A percentile compares a stretch with the other conserved stretches of the same genome.
These are phyloP conservation scores for Chamaetylas fuelleborni DNA, from an alignment of 2,113 vertebrate species.

Conservation along the genomic window DNA sequence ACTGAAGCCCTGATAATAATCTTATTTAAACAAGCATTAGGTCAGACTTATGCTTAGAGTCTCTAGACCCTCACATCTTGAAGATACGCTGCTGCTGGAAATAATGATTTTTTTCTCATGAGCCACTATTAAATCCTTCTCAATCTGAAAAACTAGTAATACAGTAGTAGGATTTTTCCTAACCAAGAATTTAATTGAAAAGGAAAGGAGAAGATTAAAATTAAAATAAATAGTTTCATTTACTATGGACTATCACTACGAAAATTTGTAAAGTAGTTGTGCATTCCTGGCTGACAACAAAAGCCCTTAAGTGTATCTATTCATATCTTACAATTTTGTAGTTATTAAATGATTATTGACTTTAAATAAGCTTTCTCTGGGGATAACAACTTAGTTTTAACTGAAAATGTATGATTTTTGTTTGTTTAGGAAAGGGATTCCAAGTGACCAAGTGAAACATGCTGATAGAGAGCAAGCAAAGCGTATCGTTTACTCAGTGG, in stretches of 20 bases:
- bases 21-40: neutral
- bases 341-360: neutral
- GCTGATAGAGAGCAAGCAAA: conserved; percentile 87
- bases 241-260: neutral
- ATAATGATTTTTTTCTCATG: neutral
- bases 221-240: neutral
- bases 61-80: neutral
- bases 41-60: neutral
- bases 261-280: neutral
- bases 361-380: neutral
- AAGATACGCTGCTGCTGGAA: neutral
- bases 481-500: conserved; percentile 83
- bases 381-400: neutral
- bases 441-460: conserved; percentile 69
- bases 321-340: neutral
- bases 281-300: neutral
- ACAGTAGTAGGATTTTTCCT: neutral
- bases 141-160: neutral
- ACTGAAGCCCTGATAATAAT: neutral
- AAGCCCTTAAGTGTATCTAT: neutral
- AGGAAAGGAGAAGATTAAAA: neutral
- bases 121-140: neutral
- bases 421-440: conserved; percentile 80
- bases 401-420: neutral
- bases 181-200: neutral